These are phyloP conservation scores for Adineta ricciae DNA, from an alignment of 2,888 invertebrate genomes.

Conservation along the genomic window DNA sequence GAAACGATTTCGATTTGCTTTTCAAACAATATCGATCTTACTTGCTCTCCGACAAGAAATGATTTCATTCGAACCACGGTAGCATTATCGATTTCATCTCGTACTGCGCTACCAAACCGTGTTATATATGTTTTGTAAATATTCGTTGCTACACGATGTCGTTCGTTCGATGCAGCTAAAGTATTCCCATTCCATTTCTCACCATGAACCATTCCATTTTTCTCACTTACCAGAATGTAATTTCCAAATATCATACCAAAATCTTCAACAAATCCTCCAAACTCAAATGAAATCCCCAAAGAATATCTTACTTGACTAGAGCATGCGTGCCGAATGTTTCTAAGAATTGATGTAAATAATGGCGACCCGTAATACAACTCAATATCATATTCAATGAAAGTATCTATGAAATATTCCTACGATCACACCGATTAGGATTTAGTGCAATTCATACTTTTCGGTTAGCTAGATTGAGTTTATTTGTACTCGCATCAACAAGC, in stretches of 20 bases:
- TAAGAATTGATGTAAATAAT: conserved; percentile 1
- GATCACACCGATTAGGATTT: too few species aligned
- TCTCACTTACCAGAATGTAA: background rate
- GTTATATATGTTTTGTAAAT: conserved; percentile 78
- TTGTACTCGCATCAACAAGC: background rate
- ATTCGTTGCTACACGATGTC: conserved; percentile 79
- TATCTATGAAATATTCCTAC: background rate
- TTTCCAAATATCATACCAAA: conserved; percentile 20
- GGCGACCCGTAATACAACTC: background rate
- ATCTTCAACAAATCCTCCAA: background rate
- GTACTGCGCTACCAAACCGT: conserved; percentile 68
- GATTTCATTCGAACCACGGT: conserved; percentile 71
- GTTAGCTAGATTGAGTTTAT: background rate
- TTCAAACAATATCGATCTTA: conserved; percentile 35
- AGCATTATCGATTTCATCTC: conserved; percentile 57
- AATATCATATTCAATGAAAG: conserved; percentile 17
- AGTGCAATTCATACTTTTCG: background rate
- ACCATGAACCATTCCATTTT: background rate
- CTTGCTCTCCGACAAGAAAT: conserved; percentile 71
- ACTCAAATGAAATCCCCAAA: background rate
- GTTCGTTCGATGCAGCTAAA: conserved; percentile 53
- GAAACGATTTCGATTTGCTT: too few species aligned
- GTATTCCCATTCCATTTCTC: background rate
- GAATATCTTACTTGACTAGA: background rate
- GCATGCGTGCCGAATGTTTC: conserved; percentile 1